Conservation (phyloP, 2,888 invertebrate species). For the Gisinianus flammeolus region DNA sequence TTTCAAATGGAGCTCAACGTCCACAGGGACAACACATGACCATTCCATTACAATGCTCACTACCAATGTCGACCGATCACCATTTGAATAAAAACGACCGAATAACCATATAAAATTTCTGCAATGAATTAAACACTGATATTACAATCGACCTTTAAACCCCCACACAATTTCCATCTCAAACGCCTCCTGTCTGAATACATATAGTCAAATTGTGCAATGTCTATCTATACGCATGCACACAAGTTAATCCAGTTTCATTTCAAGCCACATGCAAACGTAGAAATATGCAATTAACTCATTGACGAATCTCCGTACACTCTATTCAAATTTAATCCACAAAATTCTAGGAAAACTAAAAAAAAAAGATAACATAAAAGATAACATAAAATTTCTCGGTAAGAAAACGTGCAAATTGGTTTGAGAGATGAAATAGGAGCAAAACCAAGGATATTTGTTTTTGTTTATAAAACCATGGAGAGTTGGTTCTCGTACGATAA, state of each 20-base stretch:
- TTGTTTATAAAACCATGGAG: too few relatives aligned
- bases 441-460: too few relatives aligned
- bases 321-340: too few relatives aligned
- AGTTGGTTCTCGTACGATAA: too few relatives aligned
- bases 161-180: neutral
- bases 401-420: too few relatives aligned
- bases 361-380: too few relatives aligned
- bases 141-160: neutral
- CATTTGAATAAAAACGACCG: conserved; percentile 33
- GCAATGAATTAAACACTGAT: neutral
- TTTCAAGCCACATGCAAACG: too few relatives aligned
- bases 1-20: conserved; percentile 31
- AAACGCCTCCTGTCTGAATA: neutral
- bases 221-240: neutral
- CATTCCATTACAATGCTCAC: conserved; percentile 37
- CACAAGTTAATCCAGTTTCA: neutral
- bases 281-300: too few relatives aligned
- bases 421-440: too few relatives aligned
- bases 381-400: too few relatives aligned
- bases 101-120: conserved; percentile 6
- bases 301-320: too few relatives aligned
- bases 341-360: conserved; percentile 4
- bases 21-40: conserved; percentile 27
- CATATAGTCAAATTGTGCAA: neutral
- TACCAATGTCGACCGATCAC: conserved; percentile 6